Conservation (phyloP, 1,140 invertebrate genomes). For the Tetragnatha versicolor region DNA sequence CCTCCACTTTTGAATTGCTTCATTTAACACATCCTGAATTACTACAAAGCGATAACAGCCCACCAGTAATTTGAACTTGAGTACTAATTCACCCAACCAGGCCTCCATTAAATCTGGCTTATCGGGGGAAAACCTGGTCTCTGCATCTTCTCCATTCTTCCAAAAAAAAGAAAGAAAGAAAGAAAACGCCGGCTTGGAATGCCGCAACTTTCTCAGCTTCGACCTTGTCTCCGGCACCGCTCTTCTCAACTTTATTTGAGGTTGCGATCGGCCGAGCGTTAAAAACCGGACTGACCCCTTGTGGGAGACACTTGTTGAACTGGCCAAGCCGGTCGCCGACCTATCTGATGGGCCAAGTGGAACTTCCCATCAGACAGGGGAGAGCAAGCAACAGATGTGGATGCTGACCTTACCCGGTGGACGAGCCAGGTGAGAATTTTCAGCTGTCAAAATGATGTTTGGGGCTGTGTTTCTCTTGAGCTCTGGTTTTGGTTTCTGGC, state of each 20-base stretch:
- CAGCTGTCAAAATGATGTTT: no score
- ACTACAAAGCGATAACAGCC: no score
- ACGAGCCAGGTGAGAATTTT: no score
- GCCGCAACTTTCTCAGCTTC: neutral
- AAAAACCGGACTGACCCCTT: conserved; percentile 46
- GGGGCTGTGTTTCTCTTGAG: no score
- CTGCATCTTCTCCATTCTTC: no score
- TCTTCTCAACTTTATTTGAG: conserved; percentile 9
- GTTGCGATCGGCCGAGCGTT: neutral
- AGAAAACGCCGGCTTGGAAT: neutral
- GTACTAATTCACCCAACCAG: no score
- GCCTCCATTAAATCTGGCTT: no score
- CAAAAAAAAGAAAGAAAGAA: neutral
- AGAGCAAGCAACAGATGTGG: conserved; percentile 35
- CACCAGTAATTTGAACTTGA: no score
- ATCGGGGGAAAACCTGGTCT: no score
- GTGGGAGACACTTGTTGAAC: conserved; percentile 31
- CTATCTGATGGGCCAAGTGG: conserved; percentile 43
- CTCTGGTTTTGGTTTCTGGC: no score
- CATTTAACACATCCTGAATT: no score
- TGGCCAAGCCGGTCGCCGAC: conserved; percentile 45
- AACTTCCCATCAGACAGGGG: conserved; percentile 14
- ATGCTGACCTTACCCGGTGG: conserved; percentile 10
- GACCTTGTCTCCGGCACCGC: neutral
- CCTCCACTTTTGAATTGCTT: no score